A percentile compares a stretch with the other conserved stretches of the same genome.
These are phyloP conservation scores for Apodemia zela DNA, from an alignment of 2,888 invertebrate species.

Conservation along the genomic window DNA sequence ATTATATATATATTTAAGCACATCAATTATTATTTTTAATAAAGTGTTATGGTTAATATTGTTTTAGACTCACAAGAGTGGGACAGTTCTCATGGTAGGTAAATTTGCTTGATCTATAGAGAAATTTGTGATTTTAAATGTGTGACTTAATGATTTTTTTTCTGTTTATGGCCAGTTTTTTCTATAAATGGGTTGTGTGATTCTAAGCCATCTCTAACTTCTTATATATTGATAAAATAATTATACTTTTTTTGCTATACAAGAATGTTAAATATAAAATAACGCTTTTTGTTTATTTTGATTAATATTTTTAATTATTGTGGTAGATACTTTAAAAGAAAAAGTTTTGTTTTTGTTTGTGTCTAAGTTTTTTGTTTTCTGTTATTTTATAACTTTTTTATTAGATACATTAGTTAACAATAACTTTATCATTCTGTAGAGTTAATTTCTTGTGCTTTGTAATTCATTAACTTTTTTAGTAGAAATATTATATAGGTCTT, in stretches of 20 bases:
- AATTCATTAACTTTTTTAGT: too few relatives aligned
- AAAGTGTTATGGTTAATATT: conserved; percentile 44
- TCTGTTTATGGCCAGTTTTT: conserved; percentile 30
- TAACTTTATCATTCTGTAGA: too few relatives aligned
- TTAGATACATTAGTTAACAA: too few relatives aligned
- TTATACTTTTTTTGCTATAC: background rate
- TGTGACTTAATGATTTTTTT: conserved; percentile 17
- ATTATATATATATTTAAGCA: background rate
- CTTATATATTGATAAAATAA: background rate
- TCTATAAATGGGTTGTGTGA: conserved; percentile 52
- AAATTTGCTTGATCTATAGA: conserved; percentile 43
- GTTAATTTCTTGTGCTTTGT: too few relatives aligned
- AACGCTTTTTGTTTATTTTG: background rate
- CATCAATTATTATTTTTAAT: conserved; percentile 6
- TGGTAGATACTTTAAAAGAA: background rate
- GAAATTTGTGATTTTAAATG: conserved; percentile 7
- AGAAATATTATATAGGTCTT: too few relatives aligned
- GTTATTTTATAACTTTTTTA: too few relatives aligned
- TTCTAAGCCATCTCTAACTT: conserved; percentile 51
- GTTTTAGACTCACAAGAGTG: conserved; percentile 75
- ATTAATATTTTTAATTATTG: background rate
- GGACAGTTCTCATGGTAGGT: conserved; percentile 61
- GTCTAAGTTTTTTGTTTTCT: too few relatives aligned
- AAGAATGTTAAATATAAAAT: background rate
- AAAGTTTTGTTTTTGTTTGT: too few relatives aligned